Percentiles rank a stretch among this genome's conserved stretches.
phyloP scores from a whole-genome alignment of 2,888 invertebrate genomes.

The Pristionchus fissidentatus region DNA sequence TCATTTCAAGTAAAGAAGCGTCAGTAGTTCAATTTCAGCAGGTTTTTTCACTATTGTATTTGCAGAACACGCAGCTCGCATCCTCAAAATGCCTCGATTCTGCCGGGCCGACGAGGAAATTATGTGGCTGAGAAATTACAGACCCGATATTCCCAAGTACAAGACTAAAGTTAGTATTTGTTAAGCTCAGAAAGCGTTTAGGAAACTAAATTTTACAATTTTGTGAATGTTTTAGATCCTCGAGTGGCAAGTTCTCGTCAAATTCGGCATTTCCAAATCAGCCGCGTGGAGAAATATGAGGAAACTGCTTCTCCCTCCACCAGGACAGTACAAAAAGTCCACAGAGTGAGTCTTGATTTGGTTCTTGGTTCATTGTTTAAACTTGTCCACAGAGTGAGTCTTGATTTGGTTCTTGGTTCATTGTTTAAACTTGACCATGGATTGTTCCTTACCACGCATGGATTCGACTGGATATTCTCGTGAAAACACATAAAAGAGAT shows the following conservation, averaged over 20 bases:
- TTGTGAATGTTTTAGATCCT: not conserved
- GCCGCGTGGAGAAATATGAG: constrained; percentile 1
- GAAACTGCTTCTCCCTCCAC: not conserved
- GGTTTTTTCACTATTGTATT: not conserved
- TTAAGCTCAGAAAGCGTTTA: not conserved
- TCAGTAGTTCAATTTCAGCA: not conserved
- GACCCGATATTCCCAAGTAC: not conserved
- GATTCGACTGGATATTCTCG: too few species aligned
- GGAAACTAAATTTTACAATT: not conserved
- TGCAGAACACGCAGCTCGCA: not conserved
- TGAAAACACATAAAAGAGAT: too few species aligned
- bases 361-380: too few species aligned
- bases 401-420: too few species aligned
- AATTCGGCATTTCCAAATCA: not conserved
- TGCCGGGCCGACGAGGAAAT: constrained; percentile 4
- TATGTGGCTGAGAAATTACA: not conserved
- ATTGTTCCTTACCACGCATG: too few species aligned
- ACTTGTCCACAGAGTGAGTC: too few species aligned
- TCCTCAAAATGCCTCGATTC: not conserved
- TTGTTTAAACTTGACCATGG: too few species aligned
- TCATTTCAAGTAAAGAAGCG: not conserved
- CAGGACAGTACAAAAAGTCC: not conserved
- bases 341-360: constrained; percentile 24
- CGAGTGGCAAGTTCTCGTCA: constrained; percentile 15
- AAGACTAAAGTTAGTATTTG: not conserved